Conservation (phyloP, 2,888 invertebrate genomes). For the Caenorhabditis sp. region DNA sequence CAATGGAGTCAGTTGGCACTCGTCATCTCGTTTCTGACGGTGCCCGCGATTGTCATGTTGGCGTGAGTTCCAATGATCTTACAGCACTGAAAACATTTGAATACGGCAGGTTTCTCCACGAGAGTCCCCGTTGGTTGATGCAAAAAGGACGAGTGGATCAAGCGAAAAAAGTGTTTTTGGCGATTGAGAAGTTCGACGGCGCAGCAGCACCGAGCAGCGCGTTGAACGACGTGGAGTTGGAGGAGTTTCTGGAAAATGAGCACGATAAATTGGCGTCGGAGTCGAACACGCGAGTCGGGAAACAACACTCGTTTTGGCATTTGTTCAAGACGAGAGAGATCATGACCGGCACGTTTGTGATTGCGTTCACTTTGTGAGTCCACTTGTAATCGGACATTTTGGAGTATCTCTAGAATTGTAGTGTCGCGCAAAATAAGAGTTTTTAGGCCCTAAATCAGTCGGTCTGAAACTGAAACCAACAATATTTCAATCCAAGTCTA, state of each 20-base stretch:
- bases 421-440: background rate
- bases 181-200: slow-evolving; percentile 46
- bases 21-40: slow-evolving; percentile 56
- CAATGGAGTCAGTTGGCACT: slow-evolving; percentile 65
- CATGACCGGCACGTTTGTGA: slow-evolving; percentile 50
- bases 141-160: slow-evolving; percentile 44
- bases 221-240: slow-evolving; percentile 16
- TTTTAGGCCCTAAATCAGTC: no score
- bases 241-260: slow-evolving; percentile 32
- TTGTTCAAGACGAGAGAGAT: slow-evolving; percentile 42
- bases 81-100: background rate
- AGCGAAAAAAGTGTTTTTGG: slow-evolving; percentile 35
- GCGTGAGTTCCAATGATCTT: slow-evolving; percentile 26
- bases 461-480: no score
- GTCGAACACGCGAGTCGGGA: slow-evolving; percentile 23
- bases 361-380: slow-evolving; percentile 53
- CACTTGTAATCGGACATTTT: no score
- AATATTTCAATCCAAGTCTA: no score
- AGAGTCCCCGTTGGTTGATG: slow-evolving; percentile 60
- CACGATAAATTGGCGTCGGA: slow-evolving; percentile 17
- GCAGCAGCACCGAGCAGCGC: background rate
- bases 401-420: no score
- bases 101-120: slow-evolving; percentile 41
- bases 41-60: slow-evolving; percentile 63
- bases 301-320: slow-evolving; percentile 44